A percentile compares a stretch with the other conserved stretches of the same genome.
These are phyloP conservation scores for Cirrhinus mrigala DNA, from an alignment of 2,797 vertebrate species.

Conservation along the genomic window DNA sequence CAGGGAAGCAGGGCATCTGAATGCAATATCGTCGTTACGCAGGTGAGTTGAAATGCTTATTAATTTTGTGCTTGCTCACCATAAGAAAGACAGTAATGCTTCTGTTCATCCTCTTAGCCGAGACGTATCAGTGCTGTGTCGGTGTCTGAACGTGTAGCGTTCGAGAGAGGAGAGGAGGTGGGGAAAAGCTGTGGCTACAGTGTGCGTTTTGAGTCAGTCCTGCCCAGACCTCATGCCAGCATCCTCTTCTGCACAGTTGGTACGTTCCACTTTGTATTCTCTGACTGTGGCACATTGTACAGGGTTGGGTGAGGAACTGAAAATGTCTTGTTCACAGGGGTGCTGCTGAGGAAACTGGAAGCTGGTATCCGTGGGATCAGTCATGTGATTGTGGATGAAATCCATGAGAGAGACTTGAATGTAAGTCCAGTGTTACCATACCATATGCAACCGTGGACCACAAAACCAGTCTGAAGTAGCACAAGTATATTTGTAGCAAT, in stretches of 20 bases:
- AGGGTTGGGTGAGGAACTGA: background rate
- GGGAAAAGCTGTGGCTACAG: conserved; percentile 97
- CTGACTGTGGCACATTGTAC: background rate
- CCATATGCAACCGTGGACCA: background rate
- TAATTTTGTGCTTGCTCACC: background rate
- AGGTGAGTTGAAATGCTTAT: conserved; percentile 78
- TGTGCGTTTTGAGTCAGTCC: conserved; percentile 93
- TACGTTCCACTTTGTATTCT: conserved; percentile 66
- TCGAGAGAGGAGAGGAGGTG: conserved; percentile 88
- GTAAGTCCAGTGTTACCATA: conserved; percentile 77
- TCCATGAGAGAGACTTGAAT: conserved; percentile 96
- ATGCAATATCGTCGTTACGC: conserved; percentile 96
- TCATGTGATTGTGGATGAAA: conserved; percentile 97
- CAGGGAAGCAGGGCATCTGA: conserved; percentile 80
- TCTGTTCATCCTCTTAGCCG: conserved; percentile 78
- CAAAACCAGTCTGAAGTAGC: too few relatives aligned
- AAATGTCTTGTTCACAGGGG: conserved; percentile 77
- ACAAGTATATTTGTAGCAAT: too few relatives aligned
- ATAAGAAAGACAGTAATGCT: background rate
- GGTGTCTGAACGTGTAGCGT: conserved; percentile 91
- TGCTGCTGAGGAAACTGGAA: conserved; percentile 93
- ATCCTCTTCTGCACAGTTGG: conserved; percentile 96
- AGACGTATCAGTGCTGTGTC: conserved; percentile 95
- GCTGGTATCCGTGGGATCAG: conserved; percentile 96
- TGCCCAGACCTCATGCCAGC: conserved; percentile 93